Conservation (phyloP, 1,140 invertebrate genomes). For the Metopolophium dirhodum region DNA sequence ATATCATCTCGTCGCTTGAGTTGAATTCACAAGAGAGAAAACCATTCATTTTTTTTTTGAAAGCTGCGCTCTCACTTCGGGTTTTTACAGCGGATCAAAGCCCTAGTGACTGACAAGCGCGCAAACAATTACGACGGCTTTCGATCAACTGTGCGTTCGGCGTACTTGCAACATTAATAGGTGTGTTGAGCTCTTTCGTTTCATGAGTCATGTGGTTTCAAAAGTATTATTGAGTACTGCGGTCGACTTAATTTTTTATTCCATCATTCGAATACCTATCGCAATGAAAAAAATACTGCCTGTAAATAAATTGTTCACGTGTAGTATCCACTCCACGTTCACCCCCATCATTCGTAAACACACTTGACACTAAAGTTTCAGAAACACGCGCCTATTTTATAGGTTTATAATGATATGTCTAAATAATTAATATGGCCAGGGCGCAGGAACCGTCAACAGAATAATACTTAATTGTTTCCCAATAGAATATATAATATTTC, state of each 20-base stretch:
- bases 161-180: background rate
- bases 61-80: background rate
- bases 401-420: too few relatives aligned
- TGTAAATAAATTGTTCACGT: background rate
- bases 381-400: too few relatives aligned
- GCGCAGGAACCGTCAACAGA: too few relatives aligned
- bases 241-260: background rate
- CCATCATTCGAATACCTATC: background rate
- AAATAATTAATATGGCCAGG: too few relatives aligned
- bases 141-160: background rate
- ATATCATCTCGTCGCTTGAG: background rate
- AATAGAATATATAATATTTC: too few relatives aligned
- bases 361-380: too few relatives aligned
- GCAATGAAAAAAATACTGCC: background rate
- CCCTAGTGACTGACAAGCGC: background rate
- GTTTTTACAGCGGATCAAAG: background rate
- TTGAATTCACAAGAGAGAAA: background rate
- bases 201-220: background rate
- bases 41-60: background rate
- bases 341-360: too few relatives aligned
- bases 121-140: background rate
- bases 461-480: too few relatives aligned
- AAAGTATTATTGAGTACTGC: background rate
- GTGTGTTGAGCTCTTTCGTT: background rate
- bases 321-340: too few relatives aligned